These are phyloP conservation scores for Luscinia luscinia DNA, from an alignment of 2,797 vertebrate species.

Conservation along the genomic window DNA sequence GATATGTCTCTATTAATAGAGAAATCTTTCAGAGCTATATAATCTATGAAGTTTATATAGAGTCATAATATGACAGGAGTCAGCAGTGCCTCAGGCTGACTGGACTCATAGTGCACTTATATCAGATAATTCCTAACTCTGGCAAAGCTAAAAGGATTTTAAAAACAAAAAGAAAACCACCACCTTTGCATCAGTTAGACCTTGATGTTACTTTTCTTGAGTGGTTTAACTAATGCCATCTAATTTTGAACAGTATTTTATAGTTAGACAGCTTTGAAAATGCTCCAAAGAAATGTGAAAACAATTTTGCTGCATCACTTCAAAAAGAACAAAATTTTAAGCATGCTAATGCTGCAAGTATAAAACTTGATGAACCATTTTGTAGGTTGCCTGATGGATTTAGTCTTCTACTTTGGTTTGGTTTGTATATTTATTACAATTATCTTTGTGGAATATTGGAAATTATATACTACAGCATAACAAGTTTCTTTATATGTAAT, in stretches of 20 bases:
- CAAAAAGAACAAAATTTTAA: conserved; percentile 53
- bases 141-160: conserved; percentile 48
- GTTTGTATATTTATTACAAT: conserved; percentile 82
- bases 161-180: neutral
- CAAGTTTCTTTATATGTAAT: conserved; percentile 77
- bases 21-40: conserved; percentile 32
- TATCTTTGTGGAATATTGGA: conserved; percentile 79
- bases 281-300: conserved; percentile 80
- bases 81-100: conserved; percentile 17
- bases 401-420: conserved; percentile 76
- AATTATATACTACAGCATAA: conserved; percentile 78
- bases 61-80: conserved; percentile 46
- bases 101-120: conserved; percentile 42
- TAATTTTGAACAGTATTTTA: conserved; percentile 62
- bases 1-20: conserved; percentile 29
- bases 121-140: conserved; percentile 20
- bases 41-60: conserved; percentile 21
- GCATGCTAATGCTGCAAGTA: conserved; percentile 70
- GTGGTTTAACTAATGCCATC: conserved; percentile 54
- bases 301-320: conserved; percentile 66
- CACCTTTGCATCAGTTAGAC: conserved; percentile 17
- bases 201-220: conserved; percentile 44
- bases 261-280: conserved; percentile 65
- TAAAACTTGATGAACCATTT: conserved; percentile 77
- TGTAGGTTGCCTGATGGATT: conserved; percentile 73